These are phyloP conservation scores for Unio pictorum DNA, from an alignment of 2,888 invertebrate genomes.

Conservation along the genomic window DNA sequence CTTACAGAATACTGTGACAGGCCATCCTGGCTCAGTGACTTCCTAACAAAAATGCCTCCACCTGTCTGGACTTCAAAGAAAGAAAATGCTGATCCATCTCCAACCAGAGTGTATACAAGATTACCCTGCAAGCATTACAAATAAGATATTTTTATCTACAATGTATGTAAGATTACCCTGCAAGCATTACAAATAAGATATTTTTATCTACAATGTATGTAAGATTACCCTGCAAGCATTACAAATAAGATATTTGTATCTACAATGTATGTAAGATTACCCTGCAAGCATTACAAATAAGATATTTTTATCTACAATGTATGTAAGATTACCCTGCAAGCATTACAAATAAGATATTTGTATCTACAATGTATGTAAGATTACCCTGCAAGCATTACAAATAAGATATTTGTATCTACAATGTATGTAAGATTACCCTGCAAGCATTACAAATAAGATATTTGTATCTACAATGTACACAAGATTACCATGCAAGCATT, in stretches of 20 bases:
- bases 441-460: no score
- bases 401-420: neutral
- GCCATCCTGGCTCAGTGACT: conserved; percentile 34
- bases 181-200: conserved; percentile 2
- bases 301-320: no score
- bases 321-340: neutral
- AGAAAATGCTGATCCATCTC: conserved; percentile 48
- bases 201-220: no score
- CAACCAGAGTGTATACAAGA: conserved; percentile 36
- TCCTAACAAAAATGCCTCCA: conserved; percentile 42
- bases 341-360: no score
- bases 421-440: neutral
- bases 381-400: conserved; percentile 23
- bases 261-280: conserved; percentile 24
- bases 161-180: conserved; percentile 37
- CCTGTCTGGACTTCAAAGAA: conserved; percentile 37
- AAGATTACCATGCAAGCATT: conserved; percentile 28
- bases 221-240: neutral
- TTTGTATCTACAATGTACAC: conserved; percentile 12
- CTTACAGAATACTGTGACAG: conserved; percentile 37
- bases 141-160: no score
- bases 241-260: no score
- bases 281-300: conserved; percentile 19
- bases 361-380: conserved; percentile 20
- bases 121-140: conserved; percentile 19